phyloP scores from a whole-genome alignment of 2,113 vertebrate species.

The Engystomops pustulosus region DNA sequence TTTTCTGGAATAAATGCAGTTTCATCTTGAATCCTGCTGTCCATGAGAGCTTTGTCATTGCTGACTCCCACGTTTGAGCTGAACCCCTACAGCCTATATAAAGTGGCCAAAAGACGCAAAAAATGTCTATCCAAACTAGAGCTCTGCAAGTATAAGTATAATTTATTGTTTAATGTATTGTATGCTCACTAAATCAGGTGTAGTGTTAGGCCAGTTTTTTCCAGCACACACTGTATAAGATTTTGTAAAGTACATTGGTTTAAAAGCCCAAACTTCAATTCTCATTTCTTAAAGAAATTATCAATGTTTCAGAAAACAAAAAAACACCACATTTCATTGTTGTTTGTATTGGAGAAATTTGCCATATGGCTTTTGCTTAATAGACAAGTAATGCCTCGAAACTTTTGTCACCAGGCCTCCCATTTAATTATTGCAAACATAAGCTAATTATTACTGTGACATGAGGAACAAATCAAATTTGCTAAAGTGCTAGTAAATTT shows the following conservation, averaged over 20 bases:
- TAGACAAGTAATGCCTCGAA: conserved; percentile 2
- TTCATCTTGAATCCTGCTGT: no score
- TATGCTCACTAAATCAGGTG: no score
- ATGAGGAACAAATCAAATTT: conserved; percentile 57
- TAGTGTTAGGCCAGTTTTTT: no score
- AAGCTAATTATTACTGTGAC: conserved; percentile 48
- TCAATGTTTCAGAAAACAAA: neutral
- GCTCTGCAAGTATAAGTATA: no score
- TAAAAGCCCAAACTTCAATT: neutral
- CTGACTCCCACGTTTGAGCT: no score
- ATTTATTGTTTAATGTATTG: no score
- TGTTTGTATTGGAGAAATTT: neutral
- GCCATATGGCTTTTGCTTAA: conserved; percentile 28
- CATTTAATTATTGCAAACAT: conserved; percentile 51
- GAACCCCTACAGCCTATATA: no score
- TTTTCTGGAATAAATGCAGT: no score
- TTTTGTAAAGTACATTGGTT: neutral
- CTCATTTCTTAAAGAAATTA: neutral
- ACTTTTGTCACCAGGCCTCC: conserved; percentile 41
- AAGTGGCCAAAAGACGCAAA: no score
- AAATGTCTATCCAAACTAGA: no score
- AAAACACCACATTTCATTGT: neutral
- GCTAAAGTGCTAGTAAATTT: conserved; percentile 32
- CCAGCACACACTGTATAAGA: neutral
- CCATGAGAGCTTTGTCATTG: no score